Percentiles rank a stretch among this genome's conserved stretches.
Evolutionary conservation across 2,888 invertebrate species (phyloP).

Genomic region (Ashinkailepas kermadecensis): DNA sequence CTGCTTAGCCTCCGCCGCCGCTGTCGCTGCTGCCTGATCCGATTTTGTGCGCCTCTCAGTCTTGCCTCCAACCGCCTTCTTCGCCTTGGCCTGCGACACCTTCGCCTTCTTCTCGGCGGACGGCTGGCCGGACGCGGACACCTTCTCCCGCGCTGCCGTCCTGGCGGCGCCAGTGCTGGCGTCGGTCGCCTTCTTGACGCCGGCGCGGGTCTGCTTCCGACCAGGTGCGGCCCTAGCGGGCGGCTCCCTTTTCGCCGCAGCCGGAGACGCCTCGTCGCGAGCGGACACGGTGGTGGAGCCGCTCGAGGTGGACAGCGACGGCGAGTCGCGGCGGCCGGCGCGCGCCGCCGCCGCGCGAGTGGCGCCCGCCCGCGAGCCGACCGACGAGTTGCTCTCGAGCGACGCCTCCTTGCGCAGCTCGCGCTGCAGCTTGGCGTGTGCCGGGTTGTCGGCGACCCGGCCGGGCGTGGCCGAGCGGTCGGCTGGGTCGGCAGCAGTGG

Average conservation of each 20-base stretch:
- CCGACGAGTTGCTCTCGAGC: conserved; percentile 10
- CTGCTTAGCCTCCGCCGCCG: no score
- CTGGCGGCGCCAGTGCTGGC: neutral
- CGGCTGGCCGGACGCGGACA: neutral
- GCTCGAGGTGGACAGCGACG: neutral
- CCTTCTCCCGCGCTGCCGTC: neutral
- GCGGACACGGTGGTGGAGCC: neutral
- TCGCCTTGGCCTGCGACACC: neutral
- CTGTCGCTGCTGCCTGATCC: no score
- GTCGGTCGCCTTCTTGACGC: no score
- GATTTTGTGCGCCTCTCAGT: no score
- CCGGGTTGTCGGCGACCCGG: neutral
- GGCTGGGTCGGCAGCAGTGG: no score
- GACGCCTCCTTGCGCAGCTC: neutral
- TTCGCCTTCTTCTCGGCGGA: neutral
- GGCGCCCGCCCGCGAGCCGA: neutral
- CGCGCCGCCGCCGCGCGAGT: no score
- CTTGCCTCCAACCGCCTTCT: neutral
- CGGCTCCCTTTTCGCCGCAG: neutral
- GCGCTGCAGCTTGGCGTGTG: neutral
- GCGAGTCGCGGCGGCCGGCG: no score
- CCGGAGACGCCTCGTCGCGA: neutral
- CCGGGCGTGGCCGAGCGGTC: neutral
- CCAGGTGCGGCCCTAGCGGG: neutral
- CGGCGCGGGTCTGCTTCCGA: no score